These are phyloP conservation scores for Melopsittacus undulatus DNA, from an alignment of 2,797 vertebrate species.

Conservation along the genomic window DNA sequence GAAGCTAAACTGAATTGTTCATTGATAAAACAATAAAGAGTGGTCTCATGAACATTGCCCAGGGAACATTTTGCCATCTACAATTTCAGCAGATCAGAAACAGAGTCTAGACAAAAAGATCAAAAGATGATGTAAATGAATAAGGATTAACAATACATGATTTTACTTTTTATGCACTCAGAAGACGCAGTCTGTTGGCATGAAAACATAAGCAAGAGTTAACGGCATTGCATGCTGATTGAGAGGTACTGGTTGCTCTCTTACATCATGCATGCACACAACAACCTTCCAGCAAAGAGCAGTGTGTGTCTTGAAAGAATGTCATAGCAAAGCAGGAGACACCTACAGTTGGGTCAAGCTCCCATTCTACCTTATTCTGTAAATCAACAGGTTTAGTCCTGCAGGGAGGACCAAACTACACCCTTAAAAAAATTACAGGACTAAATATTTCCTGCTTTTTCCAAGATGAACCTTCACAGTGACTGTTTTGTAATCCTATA, in stretches of 20 bases:
- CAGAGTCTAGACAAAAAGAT: not conserved
- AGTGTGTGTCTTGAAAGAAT: conserved; percentile 9
- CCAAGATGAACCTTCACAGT: not conserved
- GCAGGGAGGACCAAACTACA: not conserved
- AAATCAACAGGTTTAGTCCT: not conserved
- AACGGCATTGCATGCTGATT: not conserved
- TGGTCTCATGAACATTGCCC: not conserved
- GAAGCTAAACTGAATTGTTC: not conserved
- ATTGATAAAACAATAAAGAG: not conserved
- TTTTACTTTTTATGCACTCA: not conserved
- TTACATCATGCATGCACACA: fast-evolving
- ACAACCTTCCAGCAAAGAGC: conserved; percentile 61
- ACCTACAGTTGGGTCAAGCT: not conserved
- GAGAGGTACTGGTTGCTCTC: not conserved
- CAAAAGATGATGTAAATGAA: not conserved
- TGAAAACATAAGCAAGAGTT: not conserved
- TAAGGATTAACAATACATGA: not conserved
- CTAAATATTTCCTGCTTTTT: not conserved
- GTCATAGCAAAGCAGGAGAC: not conserved
- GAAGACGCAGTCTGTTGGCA: not conserved
- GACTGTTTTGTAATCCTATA: not conserved
- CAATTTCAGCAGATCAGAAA: not conserved
- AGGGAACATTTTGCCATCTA: not conserved
- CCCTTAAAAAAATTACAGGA: not conserved
- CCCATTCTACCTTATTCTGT: not conserved